Evolutionary conservation across 2,113 vertebrate species (phyloP).

Genomic region (Xerus inauris): DNA sequence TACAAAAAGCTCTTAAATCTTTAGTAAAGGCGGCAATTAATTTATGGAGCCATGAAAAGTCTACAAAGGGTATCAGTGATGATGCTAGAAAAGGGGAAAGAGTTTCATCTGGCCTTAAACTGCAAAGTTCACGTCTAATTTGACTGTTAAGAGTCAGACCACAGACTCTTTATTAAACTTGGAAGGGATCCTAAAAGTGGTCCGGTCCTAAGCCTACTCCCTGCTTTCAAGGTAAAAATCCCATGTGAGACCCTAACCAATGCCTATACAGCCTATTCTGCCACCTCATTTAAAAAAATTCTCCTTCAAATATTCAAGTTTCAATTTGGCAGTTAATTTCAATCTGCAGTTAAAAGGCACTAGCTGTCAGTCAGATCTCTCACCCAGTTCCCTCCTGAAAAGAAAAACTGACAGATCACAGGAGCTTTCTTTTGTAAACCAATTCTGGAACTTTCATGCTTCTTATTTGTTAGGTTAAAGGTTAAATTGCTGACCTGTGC

Average conservation of each 20-base stretch:
- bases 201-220: not conserved
- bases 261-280: constrained; percentile 57
- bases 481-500: constrained; percentile 99
- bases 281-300: constrained; percentile 77
- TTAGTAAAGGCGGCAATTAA: constrained; percentile 76
- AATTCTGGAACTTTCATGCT: constrained; percentile 99
- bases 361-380: constrained; percentile 95
- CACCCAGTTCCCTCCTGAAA: constrained; percentile 90
- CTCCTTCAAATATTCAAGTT: constrained; percentile 82
- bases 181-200: constrained; percentile 52
- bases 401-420: constrained; percentile 97
- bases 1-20: constrained; percentile 75
- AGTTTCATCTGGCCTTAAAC: constrained; percentile 70
- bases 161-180: constrained; percentile 60
- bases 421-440: constrained; percentile 98
- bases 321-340: constrained; percentile 86
- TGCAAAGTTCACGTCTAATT: constrained; percentile 76
- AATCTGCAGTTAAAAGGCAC: constrained; percentile 89
- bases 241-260: constrained; percentile 52
- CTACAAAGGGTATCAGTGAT: constrained; percentile 52
- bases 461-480: constrained; percentile 99
- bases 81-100: constrained; percentile 34
- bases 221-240: constrained; percentile 46
- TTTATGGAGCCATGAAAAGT: constrained; percentile 60
- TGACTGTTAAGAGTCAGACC: constrained; percentile 65